Evolutionary conservation across 2,797 vertebrate species (phyloP).

Genomic region (Liasis olivaceus): DNA sequence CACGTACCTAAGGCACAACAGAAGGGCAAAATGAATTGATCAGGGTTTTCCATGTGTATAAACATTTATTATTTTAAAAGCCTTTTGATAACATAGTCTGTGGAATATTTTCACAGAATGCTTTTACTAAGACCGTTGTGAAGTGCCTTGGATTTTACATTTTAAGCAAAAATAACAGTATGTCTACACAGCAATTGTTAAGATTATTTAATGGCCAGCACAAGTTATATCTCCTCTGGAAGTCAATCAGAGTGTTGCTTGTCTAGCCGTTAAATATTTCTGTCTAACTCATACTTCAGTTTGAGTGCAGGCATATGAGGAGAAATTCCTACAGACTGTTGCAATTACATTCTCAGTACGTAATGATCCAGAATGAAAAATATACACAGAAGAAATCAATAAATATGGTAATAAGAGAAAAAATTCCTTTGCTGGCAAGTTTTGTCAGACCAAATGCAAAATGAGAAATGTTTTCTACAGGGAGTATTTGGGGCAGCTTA

Average conservation of each 20-base stretch:
- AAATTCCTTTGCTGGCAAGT: conserved; percentile 31
- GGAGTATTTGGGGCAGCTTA: not conserved
- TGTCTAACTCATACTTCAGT: not conserved
- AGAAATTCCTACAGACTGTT: conserved; percentile 18
- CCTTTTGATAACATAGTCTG: not conserved
- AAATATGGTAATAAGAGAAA: conserved; percentile 19
- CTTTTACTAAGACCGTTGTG: not conserved
- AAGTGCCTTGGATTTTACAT: not conserved
- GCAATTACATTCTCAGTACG: not conserved
- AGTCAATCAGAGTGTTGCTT: not conserved
- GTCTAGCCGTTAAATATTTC: not conserved
- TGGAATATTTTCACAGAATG: not conserved
- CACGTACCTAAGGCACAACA: not conserved
- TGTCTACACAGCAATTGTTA: not conserved
- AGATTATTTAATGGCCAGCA: not conserved
- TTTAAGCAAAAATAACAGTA: not conserved
- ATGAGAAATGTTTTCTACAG: not conserved
- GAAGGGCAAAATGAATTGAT: not conserved
- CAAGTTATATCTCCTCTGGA: not conserved
- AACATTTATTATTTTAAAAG: not conserved
- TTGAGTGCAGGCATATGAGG: not conserved
- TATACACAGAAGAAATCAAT: conserved; percentile 9
- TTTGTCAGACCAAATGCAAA: conserved; percentile 1
- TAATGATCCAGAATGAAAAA: conserved; percentile 14
- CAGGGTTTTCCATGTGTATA: not conserved